These are phyloP conservation scores for Chamaetylas fuelleborni DNA, from an alignment of 2,113 vertebrate species.

Conservation along the genomic window DNA sequence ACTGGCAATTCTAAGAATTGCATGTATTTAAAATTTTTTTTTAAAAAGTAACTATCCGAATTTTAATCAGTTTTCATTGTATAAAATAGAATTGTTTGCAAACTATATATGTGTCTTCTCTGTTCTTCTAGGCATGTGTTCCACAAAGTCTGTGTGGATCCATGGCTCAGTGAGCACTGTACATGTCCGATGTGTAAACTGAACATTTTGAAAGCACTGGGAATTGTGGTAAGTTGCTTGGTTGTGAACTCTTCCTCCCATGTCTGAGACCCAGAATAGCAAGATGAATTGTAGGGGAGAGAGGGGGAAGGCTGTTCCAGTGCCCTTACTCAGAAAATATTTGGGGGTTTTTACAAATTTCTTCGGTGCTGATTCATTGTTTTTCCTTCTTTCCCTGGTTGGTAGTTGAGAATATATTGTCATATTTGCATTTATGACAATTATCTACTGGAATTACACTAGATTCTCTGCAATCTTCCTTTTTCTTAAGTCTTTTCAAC, in stretches of 20 bases:
- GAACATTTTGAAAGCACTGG: constrained; percentile 97
- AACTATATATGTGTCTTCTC: not conserved
- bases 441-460: not conserved
- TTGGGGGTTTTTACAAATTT: not conserved
- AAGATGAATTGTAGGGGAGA: not conserved
- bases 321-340: not conserved
- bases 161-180: constrained; percentile 96
- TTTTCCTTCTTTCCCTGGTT: not conserved
- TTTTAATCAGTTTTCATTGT: not conserved
- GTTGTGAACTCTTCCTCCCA: not conserved
- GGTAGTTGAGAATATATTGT: not conserved
- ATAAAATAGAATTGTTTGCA: not conserved
- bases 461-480: not conserved
- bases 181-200: constrained; percentile 99
- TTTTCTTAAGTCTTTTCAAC: not conserved
- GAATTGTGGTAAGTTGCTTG: constrained; percentile 86
- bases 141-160: constrained; percentile 96
- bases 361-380: not conserved
- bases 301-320: not conserved
- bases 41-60: not conserved
- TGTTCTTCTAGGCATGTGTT: constrained; percentile 89
- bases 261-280: not conserved
- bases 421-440: not conserved
- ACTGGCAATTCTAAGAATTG: not conserved
- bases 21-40: not conserved